Evolutionary conservation across 30 jellyfish, hydroid and myxozoan species (phyloP).

Genomic region (Chrysaora quinquecirrha): DNA sequence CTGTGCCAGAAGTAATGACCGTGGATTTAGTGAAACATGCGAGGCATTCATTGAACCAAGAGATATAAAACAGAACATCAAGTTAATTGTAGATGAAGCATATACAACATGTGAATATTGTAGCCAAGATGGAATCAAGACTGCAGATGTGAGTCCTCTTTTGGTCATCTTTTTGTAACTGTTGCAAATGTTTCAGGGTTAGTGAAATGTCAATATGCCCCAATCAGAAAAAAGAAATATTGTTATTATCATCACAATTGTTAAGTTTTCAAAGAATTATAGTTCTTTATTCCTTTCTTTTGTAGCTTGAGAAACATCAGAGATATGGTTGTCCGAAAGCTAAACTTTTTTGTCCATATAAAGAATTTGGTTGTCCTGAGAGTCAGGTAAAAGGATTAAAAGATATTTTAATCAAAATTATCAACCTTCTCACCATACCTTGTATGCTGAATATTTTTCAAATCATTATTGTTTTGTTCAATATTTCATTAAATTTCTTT

Average conservation of each 20-base stretch:
- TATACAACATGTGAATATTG: neutral
- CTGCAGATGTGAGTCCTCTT: neutral
- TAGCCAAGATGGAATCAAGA: neutral
- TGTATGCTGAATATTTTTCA: too few species aligned
- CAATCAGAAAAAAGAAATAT: too few species aligned
- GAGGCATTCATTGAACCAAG: neutral
- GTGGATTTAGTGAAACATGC: neutral
- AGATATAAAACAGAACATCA: neutral
- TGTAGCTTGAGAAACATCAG: constrained; percentile 30
- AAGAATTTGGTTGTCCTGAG: constrained; percentile 65
- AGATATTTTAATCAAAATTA: too few species aligned
- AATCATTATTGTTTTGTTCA: too few species aligned
- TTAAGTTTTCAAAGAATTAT: too few species aligned
- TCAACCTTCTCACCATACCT: neutral
- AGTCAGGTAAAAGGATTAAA: constrained; percentile 11
- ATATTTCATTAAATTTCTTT: too few species aligned
- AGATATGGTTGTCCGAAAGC: constrained; percentile 14
- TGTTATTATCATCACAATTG: too few species aligned
- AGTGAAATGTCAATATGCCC: too few species aligned
- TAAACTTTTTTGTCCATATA: constrained; percentile 23
- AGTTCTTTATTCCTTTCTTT: neutral
- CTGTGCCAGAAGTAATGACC: neutral
- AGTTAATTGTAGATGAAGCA: neutral
- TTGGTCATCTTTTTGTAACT: too few species aligned
- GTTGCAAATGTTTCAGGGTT: too few species aligned